phyloP scores from a whole-genome alignment of 2,888 invertebrate genomes.

The Brenthis hecate region DNA sequence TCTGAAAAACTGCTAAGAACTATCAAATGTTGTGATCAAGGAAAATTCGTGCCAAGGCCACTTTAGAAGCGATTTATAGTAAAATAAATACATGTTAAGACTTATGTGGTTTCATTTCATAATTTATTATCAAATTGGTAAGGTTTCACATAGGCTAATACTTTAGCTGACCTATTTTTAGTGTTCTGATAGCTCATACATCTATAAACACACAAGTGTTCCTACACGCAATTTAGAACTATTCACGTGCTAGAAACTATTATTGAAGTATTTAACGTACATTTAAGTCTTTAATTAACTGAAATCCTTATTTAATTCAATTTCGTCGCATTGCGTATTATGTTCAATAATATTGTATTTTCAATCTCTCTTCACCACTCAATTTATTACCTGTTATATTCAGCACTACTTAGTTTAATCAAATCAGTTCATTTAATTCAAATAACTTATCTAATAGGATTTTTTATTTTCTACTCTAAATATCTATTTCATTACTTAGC shows the following conservation, averaged over 20 bases:
- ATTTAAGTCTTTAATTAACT: conserved; percentile 11
- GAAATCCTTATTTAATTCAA: conserved; percentile 1
- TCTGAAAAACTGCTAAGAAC: no score
- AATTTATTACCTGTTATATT: conserved; percentile 25
- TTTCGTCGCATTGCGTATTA: conserved; percentile 19
- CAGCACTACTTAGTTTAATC: conserved; percentile 15
- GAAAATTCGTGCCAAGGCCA: conserved; percentile 2
- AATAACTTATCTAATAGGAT: conserved; percentile 26
- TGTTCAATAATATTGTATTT: neutral
- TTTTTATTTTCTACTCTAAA: conserved; percentile 24
- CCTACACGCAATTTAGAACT: neutral
- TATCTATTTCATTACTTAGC: conserved; percentile 28
- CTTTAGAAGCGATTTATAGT: neutral
- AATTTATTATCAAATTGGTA: neutral
- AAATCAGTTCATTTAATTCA: conserved; percentile 32
- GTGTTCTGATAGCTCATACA: conserved; percentile 2
- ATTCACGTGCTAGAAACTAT: neutral
- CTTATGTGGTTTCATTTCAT: conserved; percentile 4
- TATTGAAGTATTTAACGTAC: neutral
- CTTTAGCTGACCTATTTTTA: conserved; percentile 18
- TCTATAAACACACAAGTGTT: neutral
- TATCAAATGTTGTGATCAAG: no score
- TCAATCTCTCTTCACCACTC: neutral
- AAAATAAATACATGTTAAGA: neutral
- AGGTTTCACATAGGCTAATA: conserved; percentile 1